Evolutionary conservation across 2,888 invertebrate genomes (phyloP).

Genomic region (Melolontha melolontha): DNA sequence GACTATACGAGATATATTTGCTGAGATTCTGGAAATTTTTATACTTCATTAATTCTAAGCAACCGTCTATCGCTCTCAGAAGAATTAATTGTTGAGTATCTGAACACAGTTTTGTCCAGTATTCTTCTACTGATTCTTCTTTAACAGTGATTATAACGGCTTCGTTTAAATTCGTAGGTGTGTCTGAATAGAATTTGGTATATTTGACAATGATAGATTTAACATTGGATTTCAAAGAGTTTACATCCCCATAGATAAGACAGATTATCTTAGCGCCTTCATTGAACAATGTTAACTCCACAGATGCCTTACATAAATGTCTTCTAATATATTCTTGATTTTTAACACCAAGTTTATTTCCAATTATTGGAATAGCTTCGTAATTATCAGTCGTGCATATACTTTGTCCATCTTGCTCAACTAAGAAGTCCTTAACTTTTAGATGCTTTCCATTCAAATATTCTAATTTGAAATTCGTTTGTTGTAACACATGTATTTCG

Average conservation of each 20-base stretch:
- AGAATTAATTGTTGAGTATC: neutral
- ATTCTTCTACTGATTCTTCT: constrained; percentile 1
- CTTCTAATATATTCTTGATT: constrained; percentile 7
- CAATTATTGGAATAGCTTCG: constrained; percentile 1
- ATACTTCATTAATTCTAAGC: constrained; percentile 13
- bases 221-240: neutral
- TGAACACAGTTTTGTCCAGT: constrained; percentile 6
- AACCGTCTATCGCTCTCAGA: neutral
- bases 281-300: neutral
- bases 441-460: neutral
- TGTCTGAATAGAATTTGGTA: neutral
- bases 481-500: neutral
- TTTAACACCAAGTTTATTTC: neutral
- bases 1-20: constrained; percentile 1
- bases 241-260: constrained; percentile 3
- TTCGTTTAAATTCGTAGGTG: neutral
- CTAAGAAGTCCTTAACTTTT: neutral
- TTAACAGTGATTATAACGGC: neutral
- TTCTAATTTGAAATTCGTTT: neutral
- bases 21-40: neutral
- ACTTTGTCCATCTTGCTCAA: neutral
- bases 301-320: neutral
- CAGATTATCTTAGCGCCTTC: neutral
- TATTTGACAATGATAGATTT: neutral
- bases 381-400: neutral